Base-by-base conservation (phyloP, 2,888 invertebrate genomes). In the Thecophora atra region DNA sequence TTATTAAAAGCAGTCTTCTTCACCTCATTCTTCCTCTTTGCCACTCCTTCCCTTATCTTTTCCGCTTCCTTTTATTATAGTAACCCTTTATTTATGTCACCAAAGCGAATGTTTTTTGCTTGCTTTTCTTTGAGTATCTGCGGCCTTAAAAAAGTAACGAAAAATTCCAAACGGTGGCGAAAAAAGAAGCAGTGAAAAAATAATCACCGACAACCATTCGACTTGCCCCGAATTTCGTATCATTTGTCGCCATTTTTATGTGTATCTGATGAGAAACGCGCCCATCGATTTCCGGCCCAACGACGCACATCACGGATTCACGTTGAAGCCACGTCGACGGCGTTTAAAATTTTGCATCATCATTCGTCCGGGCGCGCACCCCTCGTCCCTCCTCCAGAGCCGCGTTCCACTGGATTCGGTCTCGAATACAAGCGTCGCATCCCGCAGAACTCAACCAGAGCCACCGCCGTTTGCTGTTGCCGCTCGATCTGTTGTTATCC, bases 381-480 rank as follows among this genome's bases (percentile, higher is more conserved):
- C 37, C 11, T 37, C 37, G 37, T 37, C 37, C 37, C 37, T 1
- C 37, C 37, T n/a, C n/a, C n/a, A n/a, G n/a, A n/a, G n/a, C n/a
- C n/a, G n/a, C n/a, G 7, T 37, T 37, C 37, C 1, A 37, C 37
- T 37, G 37, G 52, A 1, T 19, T 47, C 19, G n/a, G 54, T 13
- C 21, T 13, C 21, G 24, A 21, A n/a, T 21, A 63, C 30, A 26
- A 26, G 52, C 17, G 30, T 47, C 56, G 56, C 72, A 67, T 72
- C 67, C 72, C 72, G 72, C 72, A 72, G 67, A 72, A 62, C 56
- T 62, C 63, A 62, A 66, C 71, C 66, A 60, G 54, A 72, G 62
- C 69, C 62, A 28, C 42, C 42, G 54, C 19, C n/a, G 28, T 21
- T 37, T 37, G n/a, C 24, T 21, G 37, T 44, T 13, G 44, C 11